Conservation (phyloP, 2,113 vertebrate species). For the Poicephalus gulielmi region DNA sequence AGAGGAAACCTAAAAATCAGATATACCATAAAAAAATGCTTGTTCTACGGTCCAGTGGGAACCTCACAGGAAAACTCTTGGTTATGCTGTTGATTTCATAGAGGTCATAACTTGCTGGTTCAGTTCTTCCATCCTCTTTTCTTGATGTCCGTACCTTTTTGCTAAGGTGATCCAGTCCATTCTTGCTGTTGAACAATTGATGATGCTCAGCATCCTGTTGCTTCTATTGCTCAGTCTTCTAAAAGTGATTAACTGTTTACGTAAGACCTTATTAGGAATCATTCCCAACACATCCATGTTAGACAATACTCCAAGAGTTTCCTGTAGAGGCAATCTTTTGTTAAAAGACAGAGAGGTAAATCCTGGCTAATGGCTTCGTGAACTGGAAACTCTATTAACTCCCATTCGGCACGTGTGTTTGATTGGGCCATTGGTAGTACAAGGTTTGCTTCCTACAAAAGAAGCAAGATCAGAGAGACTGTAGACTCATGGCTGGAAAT, state of each 20-base stretch:
- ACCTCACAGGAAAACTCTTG: not conserved
- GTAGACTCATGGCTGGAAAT: not conserved
- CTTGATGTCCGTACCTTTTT: not conserved
- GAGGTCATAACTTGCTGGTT: not conserved
- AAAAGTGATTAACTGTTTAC: not conserved
- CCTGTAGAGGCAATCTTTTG: not conserved
- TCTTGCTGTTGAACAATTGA: not conserved
- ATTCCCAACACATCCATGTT: not conserved
- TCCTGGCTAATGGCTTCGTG: not conserved
- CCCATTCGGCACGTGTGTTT: not conserved
- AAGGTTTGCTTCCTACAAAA: not conserved
- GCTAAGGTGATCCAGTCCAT: not conserved
- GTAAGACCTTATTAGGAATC: not conserved
- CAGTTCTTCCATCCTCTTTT: not conserved
- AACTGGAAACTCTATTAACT: not conserved
- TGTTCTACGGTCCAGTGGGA: not conserved
- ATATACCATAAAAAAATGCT: not conserved
- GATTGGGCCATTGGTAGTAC: not conserved
- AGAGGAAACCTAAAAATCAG: not conserved
- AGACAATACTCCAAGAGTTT: not conserved
- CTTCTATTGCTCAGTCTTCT: not conserved
- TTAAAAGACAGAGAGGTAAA: not conserved
- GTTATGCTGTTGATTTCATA: not conserved
- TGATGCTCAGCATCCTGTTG: not conserved
- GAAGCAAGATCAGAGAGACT: not conserved